Evolutionary conservation across 1,140 invertebrate genomes (phyloP).

Genomic region (Sminthurinus signatus): DNA sequence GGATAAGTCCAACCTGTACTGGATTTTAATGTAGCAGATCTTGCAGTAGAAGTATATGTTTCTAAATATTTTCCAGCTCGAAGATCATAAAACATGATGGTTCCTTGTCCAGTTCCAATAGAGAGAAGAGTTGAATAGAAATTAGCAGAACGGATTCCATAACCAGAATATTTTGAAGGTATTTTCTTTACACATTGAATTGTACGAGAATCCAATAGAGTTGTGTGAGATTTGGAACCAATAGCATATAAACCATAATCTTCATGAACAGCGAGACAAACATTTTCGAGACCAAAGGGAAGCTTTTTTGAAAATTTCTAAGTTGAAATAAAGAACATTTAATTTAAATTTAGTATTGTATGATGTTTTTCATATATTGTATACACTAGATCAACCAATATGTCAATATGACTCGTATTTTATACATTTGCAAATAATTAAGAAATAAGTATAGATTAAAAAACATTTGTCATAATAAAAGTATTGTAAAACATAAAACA

Average conservation of each 20-base stretch:
- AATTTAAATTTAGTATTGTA: too few relatives aligned
- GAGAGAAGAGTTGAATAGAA: constrained; percentile 84
- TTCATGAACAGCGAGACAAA: constrained; percentile 79
- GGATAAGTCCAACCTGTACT: constrained; percentile 53
- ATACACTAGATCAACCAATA: neutral
- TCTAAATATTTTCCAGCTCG: constrained; percentile 85
- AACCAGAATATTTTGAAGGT: constrained; percentile 69
- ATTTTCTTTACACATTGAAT: constrained; percentile 66
- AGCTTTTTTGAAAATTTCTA: constrained; percentile 78
- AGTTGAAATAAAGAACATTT: constrained; percentile 35
- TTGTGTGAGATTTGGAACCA: constrained; percentile 86
- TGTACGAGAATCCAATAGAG: constrained; percentile 79
- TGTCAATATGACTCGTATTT: neutral
- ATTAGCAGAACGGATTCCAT: constrained; percentile 77
- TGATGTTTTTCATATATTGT: too few relatives aligned
- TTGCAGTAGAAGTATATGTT: constrained; percentile 76
- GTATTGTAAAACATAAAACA: too few relatives aligned
- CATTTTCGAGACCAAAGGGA: constrained; percentile 83
- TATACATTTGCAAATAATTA: neutral
- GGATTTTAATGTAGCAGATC: constrained; percentile 79
- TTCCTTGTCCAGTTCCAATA: constrained; percentile 84
- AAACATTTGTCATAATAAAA: too few relatives aligned
- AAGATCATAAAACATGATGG: constrained; percentile 88
- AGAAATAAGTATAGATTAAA: neutral
- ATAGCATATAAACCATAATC: constrained; percentile 76